phyloP scores from a whole-genome alignment of 2,797 vertebrate genomes.

The Fratercula arctica region DNA sequence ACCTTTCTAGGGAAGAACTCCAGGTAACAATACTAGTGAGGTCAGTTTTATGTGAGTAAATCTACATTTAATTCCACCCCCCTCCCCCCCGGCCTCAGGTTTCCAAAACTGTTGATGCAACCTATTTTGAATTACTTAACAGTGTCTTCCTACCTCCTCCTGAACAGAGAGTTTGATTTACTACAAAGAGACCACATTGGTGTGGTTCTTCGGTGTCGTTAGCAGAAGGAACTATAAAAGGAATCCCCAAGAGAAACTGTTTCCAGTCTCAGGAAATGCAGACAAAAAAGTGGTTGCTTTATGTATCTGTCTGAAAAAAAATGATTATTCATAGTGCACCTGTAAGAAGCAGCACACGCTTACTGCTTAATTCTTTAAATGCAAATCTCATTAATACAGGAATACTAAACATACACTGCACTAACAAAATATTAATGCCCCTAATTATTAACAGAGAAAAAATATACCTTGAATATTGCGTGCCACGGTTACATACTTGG shows the following conservation, averaged over 20 bases:
- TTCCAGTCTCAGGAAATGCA: slow-evolving; percentile 77
- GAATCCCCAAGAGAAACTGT: slow-evolving; percentile 76
- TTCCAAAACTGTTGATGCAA: slow-evolving; percentile 22
- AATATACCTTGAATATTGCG: background rate
- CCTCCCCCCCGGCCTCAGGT: background rate
- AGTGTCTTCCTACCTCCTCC: slow-evolving; percentile 38
- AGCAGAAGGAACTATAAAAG: slow-evolving; percentile 78
- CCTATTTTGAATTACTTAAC: slow-evolving; percentile 64
- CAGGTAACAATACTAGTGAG: background rate
- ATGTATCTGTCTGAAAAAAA: slow-evolving; percentile 56
- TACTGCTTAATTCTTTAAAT: slow-evolving; percentile 46
- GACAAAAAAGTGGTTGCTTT: slow-evolving; percentile 66
- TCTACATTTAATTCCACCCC: background rate
- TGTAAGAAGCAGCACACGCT: slow-evolving; percentile 21
- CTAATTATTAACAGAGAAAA: slow-evolving; percentile 22
- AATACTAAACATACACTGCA: background rate
- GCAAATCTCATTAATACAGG: slow-evolving; percentile 34
- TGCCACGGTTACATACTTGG: background rate
- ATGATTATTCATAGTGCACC: slow-evolving; percentile 65
- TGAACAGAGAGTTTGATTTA: slow-evolving; percentile 77
- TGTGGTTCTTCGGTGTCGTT: slow-evolving; percentile 73
- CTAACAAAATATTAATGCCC: slow-evolving; percentile 19
- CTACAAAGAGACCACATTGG: slow-evolving; percentile 69
- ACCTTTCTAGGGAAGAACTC: background rate
- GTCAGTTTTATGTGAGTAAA: slow-evolving; percentile 1